Evolutionary conservation across 2,113 vertebrate genomes (phyloP), one percentile per base, ranked within the genome.

Genomic region (Chaetops frenatus): DNA sequence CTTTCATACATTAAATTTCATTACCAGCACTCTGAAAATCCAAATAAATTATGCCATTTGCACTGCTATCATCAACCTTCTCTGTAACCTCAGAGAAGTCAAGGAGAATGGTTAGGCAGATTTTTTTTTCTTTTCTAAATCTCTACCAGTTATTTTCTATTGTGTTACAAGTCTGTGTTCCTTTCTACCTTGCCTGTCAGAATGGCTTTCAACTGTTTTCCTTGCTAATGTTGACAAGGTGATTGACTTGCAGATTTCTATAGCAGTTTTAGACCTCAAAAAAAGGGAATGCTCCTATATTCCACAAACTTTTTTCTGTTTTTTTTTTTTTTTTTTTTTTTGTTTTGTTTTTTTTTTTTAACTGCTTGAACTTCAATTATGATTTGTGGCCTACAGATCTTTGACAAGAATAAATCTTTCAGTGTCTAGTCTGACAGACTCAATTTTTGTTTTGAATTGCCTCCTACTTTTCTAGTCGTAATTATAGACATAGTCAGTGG

Each of bases 211-310:
- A 78, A 29, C 78, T 80, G 28, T 92, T 95, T 96, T 78, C 86
- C 82, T 54, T 79, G 86, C 48, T 96, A 71, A 96, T 81, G 58
- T 66, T 93, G 92, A 88, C 76, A 92, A 73, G 29, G 62, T 94
- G 95, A 95, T 89, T 90, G 95, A 94, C 93, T 96, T 92, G 83
- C 83, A 93, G 80, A 85, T 95, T 97, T 94, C 70, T 90, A 13
- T 54, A 53, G 66, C 51, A 33, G 2, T 53, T 93, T 51, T 80
- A 83, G 50, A 90, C 65, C 35, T 48, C 13, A 10, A 56, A 45
- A 17, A 61, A 15, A 48, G n/a, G 7, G n/a, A 14, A 11, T 90
- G 47, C 53, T 86, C 36, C 81, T 84, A 24, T 21, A 18, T 60
- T 81, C 47, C 35, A 78, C 28, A 79, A 76, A 84, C 13, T 93